A percentile compares a stretch with the other conserved stretches of the same genome.
Evolutionary conservation across 2,113 vertebrate genomes (phyloP).

Genomic region (Egretta garzetta): DNA sequence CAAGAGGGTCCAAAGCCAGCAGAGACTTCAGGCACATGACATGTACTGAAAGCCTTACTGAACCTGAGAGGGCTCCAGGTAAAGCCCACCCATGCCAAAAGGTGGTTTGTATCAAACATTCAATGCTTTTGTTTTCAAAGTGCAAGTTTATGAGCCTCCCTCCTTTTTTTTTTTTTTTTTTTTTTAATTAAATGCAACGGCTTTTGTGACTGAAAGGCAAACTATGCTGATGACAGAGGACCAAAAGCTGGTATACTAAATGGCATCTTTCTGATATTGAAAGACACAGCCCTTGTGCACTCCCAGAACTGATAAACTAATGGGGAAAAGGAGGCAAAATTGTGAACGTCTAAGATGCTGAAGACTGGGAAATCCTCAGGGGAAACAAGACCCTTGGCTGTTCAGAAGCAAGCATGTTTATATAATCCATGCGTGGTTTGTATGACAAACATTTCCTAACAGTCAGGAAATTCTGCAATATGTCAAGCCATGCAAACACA

Average conservation of each 20-base stretch:
- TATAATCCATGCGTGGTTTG: neutral
- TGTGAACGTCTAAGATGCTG: neutral
- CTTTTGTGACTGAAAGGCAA: neutral
- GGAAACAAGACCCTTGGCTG: neutral
- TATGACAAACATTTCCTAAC: neutral
- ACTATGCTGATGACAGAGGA: neutral
- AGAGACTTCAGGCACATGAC: neutral
- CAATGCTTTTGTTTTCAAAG: neutral
- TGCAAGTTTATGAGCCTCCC: neutral
- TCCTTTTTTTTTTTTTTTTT: no score
- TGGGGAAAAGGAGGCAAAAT: neutral
- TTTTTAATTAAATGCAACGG: neutral
- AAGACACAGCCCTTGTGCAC: neutral
- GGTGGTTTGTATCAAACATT: neutral
- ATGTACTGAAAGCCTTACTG: neutral
- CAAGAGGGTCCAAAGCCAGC: neutral
- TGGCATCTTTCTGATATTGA: neutral
- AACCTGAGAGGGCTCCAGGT: neutral
- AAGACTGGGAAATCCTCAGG: neutral
- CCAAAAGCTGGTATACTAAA: neutral
- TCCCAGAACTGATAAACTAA: neutral
- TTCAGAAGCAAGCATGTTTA: neutral
- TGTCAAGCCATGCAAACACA: neutral
- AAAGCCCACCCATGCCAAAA: neutral
- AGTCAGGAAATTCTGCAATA: neutral